Conservation (phyloP, 2,888 invertebrate genomes). For the Xestia c-nigrum region DNA sequence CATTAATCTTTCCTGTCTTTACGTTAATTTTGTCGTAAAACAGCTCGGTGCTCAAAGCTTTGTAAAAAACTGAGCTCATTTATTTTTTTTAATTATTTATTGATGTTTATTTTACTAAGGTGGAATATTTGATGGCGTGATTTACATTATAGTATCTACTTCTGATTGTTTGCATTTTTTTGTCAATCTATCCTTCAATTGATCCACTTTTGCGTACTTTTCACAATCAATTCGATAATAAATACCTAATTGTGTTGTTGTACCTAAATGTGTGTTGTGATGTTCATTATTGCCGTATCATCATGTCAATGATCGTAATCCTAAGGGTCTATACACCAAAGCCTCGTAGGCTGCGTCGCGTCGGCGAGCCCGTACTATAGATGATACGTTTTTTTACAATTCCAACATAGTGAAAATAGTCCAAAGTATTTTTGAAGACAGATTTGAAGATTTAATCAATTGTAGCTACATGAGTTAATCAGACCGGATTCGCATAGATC, state of each 20-base stretch:
- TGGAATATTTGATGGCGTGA: background rate
- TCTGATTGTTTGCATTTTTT: background rate
- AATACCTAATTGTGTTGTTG: no score
- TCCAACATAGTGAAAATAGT: background rate
- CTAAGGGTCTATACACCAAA: background rate
- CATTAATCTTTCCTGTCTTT: conserved; percentile 61
- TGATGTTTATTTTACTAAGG: background rate
- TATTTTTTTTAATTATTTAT: conserved; percentile 28
- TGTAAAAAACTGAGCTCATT: conserved; percentile 25
- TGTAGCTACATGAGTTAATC: no score
- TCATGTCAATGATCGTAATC: background rate
- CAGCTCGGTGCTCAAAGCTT: conserved; percentile 24
- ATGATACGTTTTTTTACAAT: background rate
- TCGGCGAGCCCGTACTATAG: no score
- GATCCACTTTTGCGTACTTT: background rate
- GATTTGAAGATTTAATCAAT: background rate
- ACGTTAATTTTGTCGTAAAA: conserved; percentile 55
- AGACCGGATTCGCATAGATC: background rate
- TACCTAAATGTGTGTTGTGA: no score
- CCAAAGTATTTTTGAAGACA: background rate
- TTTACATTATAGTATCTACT: background rate
- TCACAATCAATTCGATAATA: no score
- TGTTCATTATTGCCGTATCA: background rate
- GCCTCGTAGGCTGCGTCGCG: background rate
- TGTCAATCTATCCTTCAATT: background rate